Evolutionary conservation across 2,113 vertebrate species (phyloP), one percentile per base, ranked within the genome.

Genomic region (Tympanuchus pallidicinctus): DNA sequence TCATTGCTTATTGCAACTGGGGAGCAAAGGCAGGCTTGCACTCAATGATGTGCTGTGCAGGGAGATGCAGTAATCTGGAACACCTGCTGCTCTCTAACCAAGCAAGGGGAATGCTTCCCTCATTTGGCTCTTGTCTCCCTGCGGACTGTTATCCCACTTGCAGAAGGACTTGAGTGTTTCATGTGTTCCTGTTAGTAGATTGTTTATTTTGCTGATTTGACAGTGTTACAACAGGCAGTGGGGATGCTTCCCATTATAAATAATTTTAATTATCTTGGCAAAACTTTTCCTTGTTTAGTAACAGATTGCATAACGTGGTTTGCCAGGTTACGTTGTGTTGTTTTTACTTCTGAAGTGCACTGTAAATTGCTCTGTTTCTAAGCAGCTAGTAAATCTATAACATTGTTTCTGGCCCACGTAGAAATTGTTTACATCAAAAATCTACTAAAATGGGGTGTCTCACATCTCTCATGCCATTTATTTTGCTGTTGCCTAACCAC

Each of bases 391-490:
- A 47, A 73, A 88, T 47, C 8, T 54, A 10, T 71, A 64, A 60
- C 57, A 72, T 69, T 5, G 0, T 60, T 88, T 76, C 38, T 84
- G 19, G 25, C 32, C 19, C 4, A 0, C 19, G 13, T 45, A 50
- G 47, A 92, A 48, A 72, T 27, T 9, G 30, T 21, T 10, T 94
- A 13, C 69, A 20, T 72, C 64, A 83, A 64, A 83, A 60, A 3
- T 36, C 11, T 54, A 24, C 38, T 73, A 27, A 88, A 71, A 52
- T 1, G 1, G 71, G 22, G 11, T 69, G 30, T 16, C 47, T 74
- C 6, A 1, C 34, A 15, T 88, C 64, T 67, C 2, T 0, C 0
- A 0, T 40, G 50, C 8, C 22, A 45, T 54, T 88, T 82, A 28
- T n/a, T 91, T 74, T 60, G 86, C 24, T 56, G 16, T 17, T 67